Evolutionary conservation across 1,140 invertebrate species (phyloP).

Genomic region (Cardiocondyla obscurior): DNA sequence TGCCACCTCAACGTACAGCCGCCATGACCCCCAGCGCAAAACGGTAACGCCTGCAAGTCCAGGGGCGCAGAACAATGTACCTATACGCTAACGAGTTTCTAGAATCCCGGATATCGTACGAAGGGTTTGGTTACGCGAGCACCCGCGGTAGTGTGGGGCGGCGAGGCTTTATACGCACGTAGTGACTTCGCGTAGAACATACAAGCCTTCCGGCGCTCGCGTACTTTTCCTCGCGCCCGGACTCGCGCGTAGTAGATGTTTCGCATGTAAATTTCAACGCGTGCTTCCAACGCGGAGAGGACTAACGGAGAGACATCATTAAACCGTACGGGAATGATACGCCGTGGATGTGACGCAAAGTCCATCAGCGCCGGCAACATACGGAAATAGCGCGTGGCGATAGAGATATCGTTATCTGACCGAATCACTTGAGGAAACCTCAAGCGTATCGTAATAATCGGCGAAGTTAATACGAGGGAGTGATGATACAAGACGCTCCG

Average conservation of each 20-base stretch:
- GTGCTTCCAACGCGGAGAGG: not conserved
- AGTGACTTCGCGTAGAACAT: not conserved
- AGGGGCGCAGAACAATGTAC: constrained; percentile 65
- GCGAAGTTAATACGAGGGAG: constrained; percentile 20
- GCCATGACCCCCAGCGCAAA: constrained; percentile 52
- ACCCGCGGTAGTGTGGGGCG: not conserved
- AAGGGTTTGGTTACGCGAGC: constrained; percentile 24
- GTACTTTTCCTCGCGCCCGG: constrained; percentile 9
- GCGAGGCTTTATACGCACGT: constrained; percentile 31
- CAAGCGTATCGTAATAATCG: not conserved
- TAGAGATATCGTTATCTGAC: constrained; percentile 22
- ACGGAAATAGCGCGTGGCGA: not conserved
- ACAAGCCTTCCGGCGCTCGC: constrained; percentile 1
- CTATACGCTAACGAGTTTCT: constrained; percentile 71
- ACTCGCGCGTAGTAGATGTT: not conserved
- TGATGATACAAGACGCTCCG: not conserved
- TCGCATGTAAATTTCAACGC: constrained; percentile 14
- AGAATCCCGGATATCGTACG: constrained; percentile 48
- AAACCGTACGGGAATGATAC: constrained; percentile 62
- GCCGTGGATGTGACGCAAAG: constrained; percentile 24
- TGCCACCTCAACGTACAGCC: constrained; percentile 57
- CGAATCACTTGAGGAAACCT: constrained; percentile 1
- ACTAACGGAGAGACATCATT: constrained; percentile 63
- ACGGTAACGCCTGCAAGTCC: constrained; percentile 67
- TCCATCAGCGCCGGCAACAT: constrained; percentile 4